phyloP scores from a whole-genome alignment of 2,113 vertebrate species.

The Agelaius phoeniceus region DNA sequence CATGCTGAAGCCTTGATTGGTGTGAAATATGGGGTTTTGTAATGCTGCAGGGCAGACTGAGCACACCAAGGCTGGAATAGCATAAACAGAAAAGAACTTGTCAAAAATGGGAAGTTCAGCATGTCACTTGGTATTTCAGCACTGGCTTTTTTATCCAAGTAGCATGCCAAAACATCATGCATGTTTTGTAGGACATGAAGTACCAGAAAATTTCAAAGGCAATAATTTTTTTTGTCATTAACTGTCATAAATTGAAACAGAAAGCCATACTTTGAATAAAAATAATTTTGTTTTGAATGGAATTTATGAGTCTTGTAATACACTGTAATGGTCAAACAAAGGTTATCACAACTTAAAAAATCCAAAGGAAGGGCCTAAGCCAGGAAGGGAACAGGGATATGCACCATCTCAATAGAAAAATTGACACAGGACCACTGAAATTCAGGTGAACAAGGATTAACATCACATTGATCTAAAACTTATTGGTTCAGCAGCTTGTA shows the following conservation, averaged over 20 bases:
- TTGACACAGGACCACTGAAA: fast-evolving
- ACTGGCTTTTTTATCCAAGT: neutral
- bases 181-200: neutral
- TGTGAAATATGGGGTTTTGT: neutral
- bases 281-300: neutral
- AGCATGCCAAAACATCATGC: neutral
- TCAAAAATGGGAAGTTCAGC: neutral
- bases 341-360: neutral
- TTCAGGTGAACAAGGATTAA: neutral
- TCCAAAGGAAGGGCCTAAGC: neutral
- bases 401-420: neutral
- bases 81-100: neutral
- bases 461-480: neutral
- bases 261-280: neutral
- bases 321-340: neutral
- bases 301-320: neutral
- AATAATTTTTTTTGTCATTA: neutral
- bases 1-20: neutral
- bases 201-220: neutral
- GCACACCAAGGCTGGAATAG: neutral
- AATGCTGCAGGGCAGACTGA: neutral
- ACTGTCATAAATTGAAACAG: neutral
- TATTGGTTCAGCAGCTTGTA: neutral
- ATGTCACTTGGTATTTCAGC: neutral
- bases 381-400: neutral